Percentiles rank a stretch among this genome's conserved stretches.
These are phyloP conservation scores for Lagopus muta DNA, from an alignment of 2,113 vertebrate species.

Conservation along the genomic window DNA sequence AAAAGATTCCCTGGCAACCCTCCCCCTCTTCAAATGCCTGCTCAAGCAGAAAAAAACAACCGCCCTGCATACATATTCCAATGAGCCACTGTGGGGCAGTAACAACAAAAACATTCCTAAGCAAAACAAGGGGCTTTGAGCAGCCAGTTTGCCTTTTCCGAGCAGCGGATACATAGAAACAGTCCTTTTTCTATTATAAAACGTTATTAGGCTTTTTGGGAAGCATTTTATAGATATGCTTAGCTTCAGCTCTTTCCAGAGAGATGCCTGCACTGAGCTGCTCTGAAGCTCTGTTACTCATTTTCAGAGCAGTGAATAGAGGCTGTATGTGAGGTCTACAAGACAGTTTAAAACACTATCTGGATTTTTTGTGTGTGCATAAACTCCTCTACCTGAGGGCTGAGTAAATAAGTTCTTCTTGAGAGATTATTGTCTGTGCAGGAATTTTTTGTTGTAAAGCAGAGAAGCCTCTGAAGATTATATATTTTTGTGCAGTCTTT, in stretches of 20 bases:
- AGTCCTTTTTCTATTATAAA: constrained; percentile 6
- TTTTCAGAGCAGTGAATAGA: constrained; percentile 25
- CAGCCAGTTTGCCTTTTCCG: constrained; percentile 1
- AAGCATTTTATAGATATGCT: background rate
- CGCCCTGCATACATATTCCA: constrained; percentile 67
- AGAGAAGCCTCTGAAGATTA: constrained; percentile 19
- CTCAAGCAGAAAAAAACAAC: constrained; percentile 43
- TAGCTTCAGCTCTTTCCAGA: constrained; percentile 10
- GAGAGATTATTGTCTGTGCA: constrained; percentile 46
- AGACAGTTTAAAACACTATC: constrained; percentile 38
- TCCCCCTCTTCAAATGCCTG: constrained; percentile 39
- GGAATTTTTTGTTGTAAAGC: constrained; percentile 32
- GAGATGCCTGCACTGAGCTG: background rate
- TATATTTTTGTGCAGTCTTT: constrained; percentile 50
- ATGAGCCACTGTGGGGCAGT: constrained; percentile 74
- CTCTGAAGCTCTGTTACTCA: constrained; percentile 17
- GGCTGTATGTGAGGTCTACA: background rate
- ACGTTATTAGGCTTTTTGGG: constrained; percentile 25
- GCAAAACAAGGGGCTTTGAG: constrained; percentile 47
- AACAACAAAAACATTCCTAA: constrained; percentile 74
- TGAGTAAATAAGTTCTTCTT: constrained; percentile 62
- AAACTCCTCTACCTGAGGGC: constrained; percentile 42
- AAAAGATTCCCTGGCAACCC: constrained; percentile 51
- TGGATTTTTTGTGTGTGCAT: constrained; percentile 49
- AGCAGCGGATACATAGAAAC: constrained; percentile 20